These are phyloP conservation scores for Pterostichus niger DNA, from an alignment of 2,888 invertebrate species.

Conservation along the genomic window DNA sequence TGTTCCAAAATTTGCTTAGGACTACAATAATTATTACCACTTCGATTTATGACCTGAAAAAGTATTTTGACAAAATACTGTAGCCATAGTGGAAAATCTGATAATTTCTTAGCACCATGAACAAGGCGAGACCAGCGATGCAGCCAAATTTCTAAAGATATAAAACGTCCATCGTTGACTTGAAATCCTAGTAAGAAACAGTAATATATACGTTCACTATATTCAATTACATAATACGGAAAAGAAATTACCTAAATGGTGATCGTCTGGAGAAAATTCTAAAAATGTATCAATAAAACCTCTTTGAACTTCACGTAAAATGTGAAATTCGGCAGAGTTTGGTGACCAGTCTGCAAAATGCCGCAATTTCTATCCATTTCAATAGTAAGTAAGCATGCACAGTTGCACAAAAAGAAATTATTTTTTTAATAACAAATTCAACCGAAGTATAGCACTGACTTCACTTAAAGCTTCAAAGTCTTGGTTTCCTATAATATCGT, in stretches of 20 bases:
- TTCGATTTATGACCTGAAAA: constrained; percentile 85
- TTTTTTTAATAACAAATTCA: constrained; percentile 11
- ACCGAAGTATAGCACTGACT: constrained; percentile 75
- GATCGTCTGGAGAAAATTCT: constrained; percentile 78
- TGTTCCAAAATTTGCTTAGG: not conserved
- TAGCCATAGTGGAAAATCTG: constrained; percentile 86
- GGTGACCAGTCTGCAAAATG: constrained; percentile 89
- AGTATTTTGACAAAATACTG: constrained; percentile 86
- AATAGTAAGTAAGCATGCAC: constrained; percentile 56
- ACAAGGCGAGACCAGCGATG: constrained; percentile 84
- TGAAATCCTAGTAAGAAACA: constrained; percentile 73
- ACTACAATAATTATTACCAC: constrained; percentile 76
- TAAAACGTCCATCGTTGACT: constrained; percentile 76
- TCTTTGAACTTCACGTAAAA: constrained; percentile 85
- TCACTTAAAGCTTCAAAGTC: constrained; percentile 86
- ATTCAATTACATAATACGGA: constrained; percentile 15
- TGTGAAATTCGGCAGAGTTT: constrained; percentile 86
- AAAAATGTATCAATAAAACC: constrained; percentile 86
- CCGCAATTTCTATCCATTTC: constrained; percentile 79
- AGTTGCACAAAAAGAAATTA: constrained; percentile 60
- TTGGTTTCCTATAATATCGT: constrained; percentile 85
- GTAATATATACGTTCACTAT: not conserved
- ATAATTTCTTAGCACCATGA: constrained; percentile 78
- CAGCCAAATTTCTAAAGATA: constrained; percentile 85
- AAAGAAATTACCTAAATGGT: constrained; percentile 78